Evolutionary conservation across 2,113 vertebrate species (phyloP), one percentile per base, ranked within the genome.

Genomic region (Pan troglodytes): DNA sequence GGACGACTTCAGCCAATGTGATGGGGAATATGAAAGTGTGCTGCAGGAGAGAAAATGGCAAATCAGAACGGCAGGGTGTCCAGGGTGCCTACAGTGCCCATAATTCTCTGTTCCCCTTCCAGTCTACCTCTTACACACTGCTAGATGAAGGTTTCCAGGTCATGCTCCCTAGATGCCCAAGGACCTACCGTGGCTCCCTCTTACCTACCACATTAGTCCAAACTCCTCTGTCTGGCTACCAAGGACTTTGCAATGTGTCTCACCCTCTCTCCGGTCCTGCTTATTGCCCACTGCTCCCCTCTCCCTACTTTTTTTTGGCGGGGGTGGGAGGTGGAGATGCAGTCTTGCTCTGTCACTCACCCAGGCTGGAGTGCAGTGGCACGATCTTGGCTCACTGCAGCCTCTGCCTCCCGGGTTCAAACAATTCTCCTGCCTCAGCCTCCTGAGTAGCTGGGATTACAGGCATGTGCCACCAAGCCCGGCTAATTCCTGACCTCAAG

Each of bases 21-120:
- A 98, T 80, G 38, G 98, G 98, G 50, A 99, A 43, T 50, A 99
- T 97, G 67, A 25, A 40, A 0, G 98, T 99, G 94, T 99, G 99
- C 99, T 99, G 96, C 1, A 80, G 91, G 79, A 96, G 95, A 84
- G 97, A 98, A 81, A 23, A 92, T 0, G 92, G 30, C 35, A 78
- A 0, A 0, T 96, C 61, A 93, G 50, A 75, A 90, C 2, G 0
- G 0, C 4, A 50, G 57, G 10, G 43, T 0, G 0, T 16, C 61
- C 50, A 8, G 0, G 3, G 27, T 57, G 86, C 2, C 0, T 7
- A 17, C 4, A 25, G 50, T 17, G 2, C 30, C 38, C 5, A 25
- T 12, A 2, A 16, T 43, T 38, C 67, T 50, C 23, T 78, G 57
- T 43, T 16, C 14, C 25, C 35, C 8, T 9, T 82, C n/a, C 72